Base-by-base conservation (phyloP, 2,888 invertebrate species). In the Tryphoninae sp. region DNA sequence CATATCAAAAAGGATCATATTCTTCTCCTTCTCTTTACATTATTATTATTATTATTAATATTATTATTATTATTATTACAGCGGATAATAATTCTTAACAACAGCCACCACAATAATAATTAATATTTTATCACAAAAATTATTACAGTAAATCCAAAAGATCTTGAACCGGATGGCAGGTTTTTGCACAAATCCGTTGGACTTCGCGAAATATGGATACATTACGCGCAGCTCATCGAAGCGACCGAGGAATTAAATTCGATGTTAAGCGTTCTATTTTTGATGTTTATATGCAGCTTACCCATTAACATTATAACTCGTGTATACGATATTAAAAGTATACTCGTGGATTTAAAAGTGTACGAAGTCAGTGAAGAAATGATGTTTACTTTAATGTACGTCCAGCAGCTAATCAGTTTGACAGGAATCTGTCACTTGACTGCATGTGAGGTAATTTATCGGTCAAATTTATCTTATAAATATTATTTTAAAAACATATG, bases 211-310 rank as follows among this genome's bases (percentile, higher is more conserved):
- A 11, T 23, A 13, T 59, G 59, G 59, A 59, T 59, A 59, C 59
- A 26, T 59, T 23, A 59, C 23, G 59, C 3, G 11, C 59, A 59
- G 2, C 59, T 59, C 0, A 59, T 59, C 11, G 23, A 59, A 13
- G 59, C 59, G 23, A 59, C 23, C 11, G 59, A 59, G 23, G 23
- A 59, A 59, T 26, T 59, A 59, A 59, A 59, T 59, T 59, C 59
- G 8, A 11, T 59, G 23, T 26, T 59, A 26, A 23, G 59, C 8
- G 26, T 59, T 59, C 2, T 23, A 59, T 23, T 59, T 22, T 13
- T 59, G n/a, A 23, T 59, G 23, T 59, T 11, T 22, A 59, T 59
- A 6, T 59, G 9, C 59, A 2, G 8, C 23, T 26, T 59, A 13
- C 23, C 23, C 59, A 59, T 22, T 2, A 26, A 23, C 23, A 9